These are phyloP conservation scores for Bolinopsis microptera DNA, from an alignment of 37 sponge, comb jelly and placozoan species.

Conservation along the genomic window DNA sequence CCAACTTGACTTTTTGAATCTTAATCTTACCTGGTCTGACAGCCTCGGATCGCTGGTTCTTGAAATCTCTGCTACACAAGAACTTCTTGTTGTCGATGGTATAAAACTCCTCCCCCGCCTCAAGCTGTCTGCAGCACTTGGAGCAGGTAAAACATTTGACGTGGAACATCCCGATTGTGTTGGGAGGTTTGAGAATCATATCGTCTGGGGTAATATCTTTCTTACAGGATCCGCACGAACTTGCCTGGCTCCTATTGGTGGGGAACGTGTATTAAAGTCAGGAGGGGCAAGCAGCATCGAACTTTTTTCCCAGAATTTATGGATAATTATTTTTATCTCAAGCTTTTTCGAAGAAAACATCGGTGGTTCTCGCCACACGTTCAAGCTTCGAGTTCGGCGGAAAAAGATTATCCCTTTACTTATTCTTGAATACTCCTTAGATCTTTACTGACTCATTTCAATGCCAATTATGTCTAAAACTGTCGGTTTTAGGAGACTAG, in stretches of 20 bases:
- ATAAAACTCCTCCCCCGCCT: constrained; percentile 24
- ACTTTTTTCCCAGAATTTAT: no score
- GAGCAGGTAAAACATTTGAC: constrained; percentile 29
- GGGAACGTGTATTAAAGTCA: no score
- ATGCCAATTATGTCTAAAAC: background rate
- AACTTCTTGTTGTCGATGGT: background rate
- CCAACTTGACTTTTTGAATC: no score
- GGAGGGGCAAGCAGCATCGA: no score
- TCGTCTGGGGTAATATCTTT: constrained; percentile 2
- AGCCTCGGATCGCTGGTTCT: background rate
- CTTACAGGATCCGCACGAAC: background rate
- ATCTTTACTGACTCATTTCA: background rate
- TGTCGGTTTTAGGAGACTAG: background rate
- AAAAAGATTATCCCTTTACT: no score
- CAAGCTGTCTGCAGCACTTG: background rate
- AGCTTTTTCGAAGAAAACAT: no score
- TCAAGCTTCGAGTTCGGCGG: no score
- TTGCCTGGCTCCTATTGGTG: background rate
- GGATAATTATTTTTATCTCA: no score
- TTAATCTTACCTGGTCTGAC: background rate
- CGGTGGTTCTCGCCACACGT: no score
- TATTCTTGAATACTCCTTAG: no score
- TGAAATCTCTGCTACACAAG: background rate
- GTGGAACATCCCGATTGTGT: background rate
- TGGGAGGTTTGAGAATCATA: constrained; percentile 19